These are phyloP conservation scores for Crotalus horridus DNA, from an alignment of 2,113 vertebrate species.

Conservation along the genomic window DNA sequence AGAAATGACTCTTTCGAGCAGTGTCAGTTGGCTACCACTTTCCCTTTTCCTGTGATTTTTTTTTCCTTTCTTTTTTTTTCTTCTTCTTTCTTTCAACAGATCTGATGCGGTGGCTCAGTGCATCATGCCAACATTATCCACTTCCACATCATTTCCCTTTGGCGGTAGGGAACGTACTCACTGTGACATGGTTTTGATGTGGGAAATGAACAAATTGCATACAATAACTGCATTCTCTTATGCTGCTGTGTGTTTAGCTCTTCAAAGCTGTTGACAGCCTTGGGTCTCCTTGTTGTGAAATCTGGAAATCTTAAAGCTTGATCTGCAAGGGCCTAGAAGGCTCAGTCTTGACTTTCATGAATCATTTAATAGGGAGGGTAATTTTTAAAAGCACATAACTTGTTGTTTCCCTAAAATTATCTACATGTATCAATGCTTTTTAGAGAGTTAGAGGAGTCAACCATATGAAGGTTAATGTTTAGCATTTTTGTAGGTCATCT, in stretches of 20 bases:
- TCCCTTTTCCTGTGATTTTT: constrained; percentile 33
- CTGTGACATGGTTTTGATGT: constrained; percentile 32
- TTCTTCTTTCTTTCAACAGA: constrained; percentile 29
- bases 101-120: constrained; percentile 21
- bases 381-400: background rate
- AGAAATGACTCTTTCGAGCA: constrained; percentile 40
- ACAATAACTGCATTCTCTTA: constrained; percentile 11
- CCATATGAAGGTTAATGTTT: background rate
- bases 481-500: background rate
- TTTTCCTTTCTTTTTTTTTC: background rate
- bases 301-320: background rate
- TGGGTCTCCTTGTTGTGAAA: constrained; percentile 1
- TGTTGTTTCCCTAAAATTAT: background rate
- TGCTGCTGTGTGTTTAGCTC: constrained; percentile 1
- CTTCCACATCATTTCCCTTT: constrained; percentile 48
- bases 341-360: background rate
- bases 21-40: constrained; percentile 53
- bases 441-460: background rate
- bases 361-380: background rate
- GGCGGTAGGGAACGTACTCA: background rate
- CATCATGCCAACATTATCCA: constrained; percentile 29
- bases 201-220: constrained; percentile 22
- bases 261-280: constrained; percentile 20
- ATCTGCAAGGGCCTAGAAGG: background rate
- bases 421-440: background rate